Evolutionary conservation across 2,113 vertebrate genomes (phyloP), one percentile per base, ranked within the genome.

Genomic region (Bubo scandiacus): DNA sequence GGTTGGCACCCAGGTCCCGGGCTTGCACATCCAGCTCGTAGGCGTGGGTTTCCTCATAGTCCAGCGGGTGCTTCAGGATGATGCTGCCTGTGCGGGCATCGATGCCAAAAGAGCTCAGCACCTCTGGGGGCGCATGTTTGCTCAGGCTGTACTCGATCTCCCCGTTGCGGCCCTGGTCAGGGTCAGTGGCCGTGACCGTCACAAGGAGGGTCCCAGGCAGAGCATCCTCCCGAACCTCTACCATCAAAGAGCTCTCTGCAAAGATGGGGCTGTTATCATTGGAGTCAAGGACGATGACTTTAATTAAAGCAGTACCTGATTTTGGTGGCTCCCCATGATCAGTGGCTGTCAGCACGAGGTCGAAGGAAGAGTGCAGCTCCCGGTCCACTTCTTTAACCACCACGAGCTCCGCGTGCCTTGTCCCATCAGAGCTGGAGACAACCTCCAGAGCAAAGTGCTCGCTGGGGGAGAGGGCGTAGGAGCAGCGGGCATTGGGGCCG

Each of bases 211-310:
- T 99, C 38, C 99, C 99, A 0, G 96, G 97, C n/a, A 93, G 92
- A 19, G 99, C 97, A 12, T 99, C 98, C 97, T 99, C 99, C 42
- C 59, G 32, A 19, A 99, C 98, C 85, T 99, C 98, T 17, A 99
- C 97, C 0, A 81, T 97, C 72, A 98, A 92, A 3, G 97, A 98
- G 88, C 97, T 98, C 79, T 99, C 98, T 57, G 98, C 98, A 96
- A 99, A 99, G 12, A 97, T n/a, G 0, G 99, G 99, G 78, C 98
- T 99, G 83, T 99, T 99, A 83, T 99, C 99, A 4, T 99, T 99
- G 49, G 99, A 99, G 95, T 99, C 99, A 3, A 99, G 97, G 49
- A 99, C 98, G 3, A 97, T 98, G 71, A 99, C 98, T 79, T 96
- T 98, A 38, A 99, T 96, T 83, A 98, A 94, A 43, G 98, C 98